Base-by-base conservation (phyloP, 2,888 invertebrate species). In the Caenorhabditis wallacei region DNA sequence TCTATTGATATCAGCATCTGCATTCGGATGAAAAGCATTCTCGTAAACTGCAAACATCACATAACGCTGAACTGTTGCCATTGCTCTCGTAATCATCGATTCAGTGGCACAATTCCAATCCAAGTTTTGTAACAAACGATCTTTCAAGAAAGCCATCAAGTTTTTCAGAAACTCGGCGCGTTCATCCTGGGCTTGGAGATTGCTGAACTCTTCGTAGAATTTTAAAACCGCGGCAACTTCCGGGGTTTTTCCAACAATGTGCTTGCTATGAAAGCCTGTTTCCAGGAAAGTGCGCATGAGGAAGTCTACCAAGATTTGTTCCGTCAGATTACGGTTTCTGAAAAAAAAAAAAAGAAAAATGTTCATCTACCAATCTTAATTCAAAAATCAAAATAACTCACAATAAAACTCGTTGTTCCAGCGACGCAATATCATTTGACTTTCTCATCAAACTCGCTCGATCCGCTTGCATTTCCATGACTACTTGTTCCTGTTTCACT, bases 21-120 rank as follows among this genome's bases (percentile, higher is more conserved):
- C 97, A 92, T 98, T 98, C 7, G 98, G 98, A 93, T 97, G 97
- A 93, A 99, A 94, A 61, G 98, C 97, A 92, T 96, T 95, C 51
- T 95, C 94, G 93, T 98, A 98, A 71, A 98, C 95, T 35, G 89
- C 85, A 66, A 96, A 95, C 94, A 98, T 95, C 8, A 98, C 94
- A n/a, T 95, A 95, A 59, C 97, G 94, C 92, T 98, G 98, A 85
- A 98, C 95, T 4, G 96, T 95, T 80, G 95, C 93, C 90, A 95
- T 95, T 0, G 95, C 96, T 89, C 95, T 94, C 8, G 81, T 69
- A 5, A 88, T 24, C 85, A 87, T 84, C 5, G 76, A n/a, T 1
- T 76, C 56, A 1, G 84, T 80, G 0, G 85, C 82, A 53, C 72
- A 66, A 72, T 63, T 78, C 82, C 82, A 82, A 48, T 82, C 82